These are phyloP conservation scores for Pedionomus torquatus DNA, from an alignment of 2,113 vertebrate genomes.

Conservation along the genomic window DNA sequence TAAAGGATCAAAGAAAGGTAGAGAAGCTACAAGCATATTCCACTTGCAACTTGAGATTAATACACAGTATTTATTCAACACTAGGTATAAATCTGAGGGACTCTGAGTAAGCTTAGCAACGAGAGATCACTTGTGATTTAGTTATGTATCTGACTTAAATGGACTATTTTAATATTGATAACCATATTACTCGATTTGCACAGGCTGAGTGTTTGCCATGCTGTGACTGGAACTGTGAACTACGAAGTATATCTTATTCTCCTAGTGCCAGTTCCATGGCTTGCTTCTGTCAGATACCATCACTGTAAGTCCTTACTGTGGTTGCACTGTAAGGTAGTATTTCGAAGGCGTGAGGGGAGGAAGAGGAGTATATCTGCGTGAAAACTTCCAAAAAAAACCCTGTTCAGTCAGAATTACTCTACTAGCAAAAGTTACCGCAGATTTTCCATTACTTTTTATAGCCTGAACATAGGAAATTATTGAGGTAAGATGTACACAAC, in stretches of 20 bases:
- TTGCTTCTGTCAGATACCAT: not conserved
- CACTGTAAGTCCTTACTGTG: not conserved
- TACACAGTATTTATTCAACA: not conserved
- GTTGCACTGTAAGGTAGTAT: not conserved
- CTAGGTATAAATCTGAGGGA: not conserved
- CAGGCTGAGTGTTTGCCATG: not conserved
- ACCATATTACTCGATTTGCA: not conserved
- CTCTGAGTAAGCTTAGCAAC: not conserved
- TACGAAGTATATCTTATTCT: not conserved
- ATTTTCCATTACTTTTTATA: not conserved
- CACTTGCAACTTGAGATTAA: constrained; percentile 5
- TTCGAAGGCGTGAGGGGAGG: not conserved
- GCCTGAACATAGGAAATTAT: not conserved
- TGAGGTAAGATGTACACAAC: not conserved
- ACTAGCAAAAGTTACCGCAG: not conserved
- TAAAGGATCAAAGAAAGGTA: not conserved
- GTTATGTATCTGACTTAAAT: not conserved
- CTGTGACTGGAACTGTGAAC: not conserved
- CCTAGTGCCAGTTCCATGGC: not conserved
- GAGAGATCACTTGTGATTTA: constrained; percentile 28
- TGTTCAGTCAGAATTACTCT: not conserved
- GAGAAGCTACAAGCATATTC: not conserved
- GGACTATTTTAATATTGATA: constrained; percentile 42
- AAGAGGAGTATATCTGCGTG: not conserved
- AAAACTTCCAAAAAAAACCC: not conserved